Evolutionary conservation across 2,113 vertebrate species (phyloP).

Genomic region (Phyllostomus hastatus): DNA sequence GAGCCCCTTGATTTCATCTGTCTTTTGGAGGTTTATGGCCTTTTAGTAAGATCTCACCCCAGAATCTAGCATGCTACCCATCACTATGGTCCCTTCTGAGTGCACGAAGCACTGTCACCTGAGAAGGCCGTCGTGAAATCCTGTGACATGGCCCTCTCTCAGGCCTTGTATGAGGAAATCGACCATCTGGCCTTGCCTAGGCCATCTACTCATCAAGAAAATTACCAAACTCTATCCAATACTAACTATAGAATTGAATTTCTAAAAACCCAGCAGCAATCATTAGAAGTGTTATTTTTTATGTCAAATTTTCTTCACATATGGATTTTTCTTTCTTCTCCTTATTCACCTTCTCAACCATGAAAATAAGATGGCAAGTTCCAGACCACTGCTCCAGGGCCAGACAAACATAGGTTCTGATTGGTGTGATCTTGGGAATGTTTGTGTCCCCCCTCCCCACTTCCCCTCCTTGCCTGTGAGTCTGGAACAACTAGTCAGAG

Average conservation of each 20-base stretch:
- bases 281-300: slow-evolving; percentile 3
- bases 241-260: neutral
- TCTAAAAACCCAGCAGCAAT: neutral
- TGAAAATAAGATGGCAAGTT: neutral
- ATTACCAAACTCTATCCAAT: neutral
- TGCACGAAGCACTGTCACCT: neutral
- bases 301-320: neutral
- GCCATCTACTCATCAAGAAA: neutral
- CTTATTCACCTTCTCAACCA: neutral
- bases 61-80: neutral
- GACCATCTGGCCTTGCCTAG: neutral
- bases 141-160: neutral
- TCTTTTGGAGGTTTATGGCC: neutral
- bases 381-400: neutral
- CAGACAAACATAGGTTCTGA: neutral
- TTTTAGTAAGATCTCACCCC: neutral
- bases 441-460: neutral
- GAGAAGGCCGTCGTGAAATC: neutral
- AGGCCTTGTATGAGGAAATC: neutral
- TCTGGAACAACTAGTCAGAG: neutral
- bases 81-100: neutral
- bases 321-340: slow-evolving; percentile 16
- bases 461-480: neutral
- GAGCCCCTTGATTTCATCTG: neutral
- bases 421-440: neutral